phyloP scores from a whole-genome alignment of 2,113 vertebrate genomes.

The Craseonycteris thonglongyai region DNA sequence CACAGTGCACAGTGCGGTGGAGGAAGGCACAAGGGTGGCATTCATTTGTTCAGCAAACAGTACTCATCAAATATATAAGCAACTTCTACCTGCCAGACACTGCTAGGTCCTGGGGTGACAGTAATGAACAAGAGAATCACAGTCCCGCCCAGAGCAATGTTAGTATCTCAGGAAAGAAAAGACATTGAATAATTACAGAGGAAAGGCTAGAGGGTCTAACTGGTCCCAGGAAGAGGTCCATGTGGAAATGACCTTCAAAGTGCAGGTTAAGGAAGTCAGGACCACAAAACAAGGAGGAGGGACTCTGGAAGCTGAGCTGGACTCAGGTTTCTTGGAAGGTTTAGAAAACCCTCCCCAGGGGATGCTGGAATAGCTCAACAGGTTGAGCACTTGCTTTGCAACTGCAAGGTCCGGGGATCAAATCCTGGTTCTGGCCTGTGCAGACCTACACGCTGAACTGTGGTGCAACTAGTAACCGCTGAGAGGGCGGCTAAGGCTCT shows the following conservation, averaged over 20 bases:
- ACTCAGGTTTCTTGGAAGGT: neutral
- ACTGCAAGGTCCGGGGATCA: no score
- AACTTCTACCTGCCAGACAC: neutral
- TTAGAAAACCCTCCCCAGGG: neutral
- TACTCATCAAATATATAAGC: neutral
- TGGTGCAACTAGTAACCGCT: no score
- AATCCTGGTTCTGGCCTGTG: no score
- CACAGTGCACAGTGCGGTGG: fast-evolving
- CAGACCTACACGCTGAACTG: no score
- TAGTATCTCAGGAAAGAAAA: neutral
- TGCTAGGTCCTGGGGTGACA: neutral
- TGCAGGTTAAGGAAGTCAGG: neutral
- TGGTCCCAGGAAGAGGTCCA: neutral
- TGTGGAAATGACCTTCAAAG: neutral
- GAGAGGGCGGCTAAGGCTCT: no score
- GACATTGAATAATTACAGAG: neutral
- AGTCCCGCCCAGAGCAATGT: fast-evolving
- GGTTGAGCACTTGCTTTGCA: no score
- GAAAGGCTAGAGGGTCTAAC: neutral
- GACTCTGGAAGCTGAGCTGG: neutral
- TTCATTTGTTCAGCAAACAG: neutral
- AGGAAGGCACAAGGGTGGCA: fast-evolving
- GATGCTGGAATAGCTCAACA: no score
- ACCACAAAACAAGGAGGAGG: fast-evolving
- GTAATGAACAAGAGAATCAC: neutral